Percentiles rank a stretch among this genome's conserved stretches.
phyloP scores from a whole-genome alignment of 2,888 invertebrate species.

The Zelleria hepariella region DNA sequence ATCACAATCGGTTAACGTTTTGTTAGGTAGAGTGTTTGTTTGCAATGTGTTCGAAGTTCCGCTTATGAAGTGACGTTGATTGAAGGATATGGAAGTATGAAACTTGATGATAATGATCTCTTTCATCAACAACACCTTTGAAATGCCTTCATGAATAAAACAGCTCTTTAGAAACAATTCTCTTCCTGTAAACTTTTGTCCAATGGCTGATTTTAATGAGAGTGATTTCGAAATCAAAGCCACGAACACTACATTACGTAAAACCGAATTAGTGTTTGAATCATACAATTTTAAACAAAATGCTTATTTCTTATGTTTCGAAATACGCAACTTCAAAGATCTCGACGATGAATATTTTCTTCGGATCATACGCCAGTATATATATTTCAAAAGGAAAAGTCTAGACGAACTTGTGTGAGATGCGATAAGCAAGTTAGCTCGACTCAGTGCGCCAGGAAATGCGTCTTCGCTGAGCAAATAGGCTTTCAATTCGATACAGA shows the following conservation, averaged over 20 bases:
- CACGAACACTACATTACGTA: too few species aligned
- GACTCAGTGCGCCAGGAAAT: neutral
- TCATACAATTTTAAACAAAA: too few species aligned
- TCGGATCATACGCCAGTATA: neutral
- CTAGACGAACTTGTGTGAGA: neutral
- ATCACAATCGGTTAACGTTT: slow-evolving; percentile 7
- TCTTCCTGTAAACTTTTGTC: too few species aligned
- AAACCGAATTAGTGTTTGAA: too few species aligned
- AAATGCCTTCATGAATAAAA: neutral
- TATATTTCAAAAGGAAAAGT: neutral
- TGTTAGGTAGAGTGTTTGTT: neutral
- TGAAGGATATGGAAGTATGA: neutral
- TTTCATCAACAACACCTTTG: neutral
- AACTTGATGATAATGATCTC: neutral
- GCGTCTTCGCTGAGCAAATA: neutral
- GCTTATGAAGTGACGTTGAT: neutral
- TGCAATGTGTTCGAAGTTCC: neutral
- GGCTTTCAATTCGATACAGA: neutral
- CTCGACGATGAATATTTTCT: neutral
- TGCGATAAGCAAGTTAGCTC: slow-evolving; percentile 2
- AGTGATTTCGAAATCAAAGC: too few species aligned
- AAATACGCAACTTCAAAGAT: too few species aligned
- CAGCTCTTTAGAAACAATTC: too few species aligned
- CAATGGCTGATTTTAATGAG: too few species aligned
- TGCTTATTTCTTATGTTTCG: too few species aligned